Evolutionary conservation across 2,113 vertebrate species (phyloP).

Genomic region (Rhea pennata): DNA sequence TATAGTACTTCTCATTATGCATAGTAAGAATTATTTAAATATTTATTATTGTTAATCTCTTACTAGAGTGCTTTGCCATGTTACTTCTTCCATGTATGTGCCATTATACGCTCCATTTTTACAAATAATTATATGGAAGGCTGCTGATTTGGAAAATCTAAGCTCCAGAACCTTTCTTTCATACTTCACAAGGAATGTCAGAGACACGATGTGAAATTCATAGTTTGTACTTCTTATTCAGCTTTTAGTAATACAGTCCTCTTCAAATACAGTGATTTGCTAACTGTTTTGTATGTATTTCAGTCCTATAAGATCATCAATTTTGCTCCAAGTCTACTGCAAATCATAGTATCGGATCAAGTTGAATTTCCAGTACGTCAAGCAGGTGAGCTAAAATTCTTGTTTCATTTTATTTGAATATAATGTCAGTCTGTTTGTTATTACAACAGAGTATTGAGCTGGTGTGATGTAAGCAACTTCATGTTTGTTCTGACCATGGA

Average conservation of each 20-base stretch:
- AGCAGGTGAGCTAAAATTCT: slow-evolving; percentile 84
- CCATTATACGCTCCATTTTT: not conserved
- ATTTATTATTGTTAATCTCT: not conserved
- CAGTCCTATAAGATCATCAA: slow-evolving; percentile 99
- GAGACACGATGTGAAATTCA: not conserved
- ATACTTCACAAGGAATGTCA: not conserved
- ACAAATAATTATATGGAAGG: not conserved
- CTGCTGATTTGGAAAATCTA: not conserved
- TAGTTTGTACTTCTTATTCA: not conserved
- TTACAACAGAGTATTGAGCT: not conserved
- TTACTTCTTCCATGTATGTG: not conserved
- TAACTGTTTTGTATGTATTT: slow-evolving; percentile 69
- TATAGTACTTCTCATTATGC: not conserved
- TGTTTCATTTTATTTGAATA: not conserved
- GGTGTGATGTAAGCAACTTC: not conserved
- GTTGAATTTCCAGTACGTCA: slow-evolving; percentile 97
- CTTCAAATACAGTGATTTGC: not conserved
- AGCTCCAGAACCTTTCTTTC: not conserved
- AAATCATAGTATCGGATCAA: slow-evolving; percentile 95
- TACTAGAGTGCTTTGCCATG: not conserved
- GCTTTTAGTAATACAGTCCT: not conserved
- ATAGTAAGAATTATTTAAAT: slow-evolving; percentile 6
- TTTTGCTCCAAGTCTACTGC: slow-evolving; percentile 95
- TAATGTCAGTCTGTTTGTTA: not conserved
- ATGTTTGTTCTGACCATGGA: not conserved